Evolutionary conservation across 2,888 invertebrate genomes (phyloP).

Genomic region (Junonia oenone): DNA sequence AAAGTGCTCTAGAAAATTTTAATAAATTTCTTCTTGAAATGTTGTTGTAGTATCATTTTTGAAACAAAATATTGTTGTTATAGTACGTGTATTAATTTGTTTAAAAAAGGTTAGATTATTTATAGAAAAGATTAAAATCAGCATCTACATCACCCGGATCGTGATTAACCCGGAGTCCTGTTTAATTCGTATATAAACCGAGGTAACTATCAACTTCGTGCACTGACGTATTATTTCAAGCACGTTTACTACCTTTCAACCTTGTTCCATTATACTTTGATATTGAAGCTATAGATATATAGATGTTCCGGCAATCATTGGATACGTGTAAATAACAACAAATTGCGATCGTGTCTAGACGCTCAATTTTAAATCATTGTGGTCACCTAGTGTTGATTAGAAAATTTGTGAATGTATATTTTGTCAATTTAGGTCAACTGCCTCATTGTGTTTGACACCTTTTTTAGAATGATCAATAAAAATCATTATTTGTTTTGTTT

Average conservation of each 20-base stretch:
- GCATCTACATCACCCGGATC: neutral
- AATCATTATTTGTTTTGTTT: neutral
- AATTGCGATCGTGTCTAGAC: conserved; percentile 62
- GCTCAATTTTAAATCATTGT: conserved; percentile 52
- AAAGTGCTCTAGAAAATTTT: too few relatives aligned
- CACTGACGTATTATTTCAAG: conserved; percentile 3
- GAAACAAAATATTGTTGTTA: too few relatives aligned
- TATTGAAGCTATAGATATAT: conserved; percentile 26
- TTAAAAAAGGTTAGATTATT: neutral
- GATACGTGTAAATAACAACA: conserved; percentile 47
- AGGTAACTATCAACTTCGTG: conserved; percentile 17
- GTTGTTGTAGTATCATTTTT: too few relatives aligned
- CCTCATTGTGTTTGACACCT: conserved; percentile 33
- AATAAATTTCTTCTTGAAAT: too few relatives aligned
- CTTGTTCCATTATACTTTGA: conserved; percentile 32
- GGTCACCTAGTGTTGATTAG: conserved; percentile 52
- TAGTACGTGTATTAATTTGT: neutral
- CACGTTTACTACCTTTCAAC: conserved; percentile 27
- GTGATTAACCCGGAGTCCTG: conserved; percentile 15
- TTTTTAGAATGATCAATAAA: conserved; percentile 14
- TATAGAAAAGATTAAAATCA: neutral
- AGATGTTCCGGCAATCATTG: conserved; percentile 34
- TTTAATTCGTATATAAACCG: conserved; percentile 13
- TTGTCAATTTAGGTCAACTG: conserved; percentile 48
- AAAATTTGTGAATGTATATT: conserved; percentile 36